phyloP scores from a whole-genome alignment of 1,140 invertebrate genomes.

The Drosophila aff. region DNA sequence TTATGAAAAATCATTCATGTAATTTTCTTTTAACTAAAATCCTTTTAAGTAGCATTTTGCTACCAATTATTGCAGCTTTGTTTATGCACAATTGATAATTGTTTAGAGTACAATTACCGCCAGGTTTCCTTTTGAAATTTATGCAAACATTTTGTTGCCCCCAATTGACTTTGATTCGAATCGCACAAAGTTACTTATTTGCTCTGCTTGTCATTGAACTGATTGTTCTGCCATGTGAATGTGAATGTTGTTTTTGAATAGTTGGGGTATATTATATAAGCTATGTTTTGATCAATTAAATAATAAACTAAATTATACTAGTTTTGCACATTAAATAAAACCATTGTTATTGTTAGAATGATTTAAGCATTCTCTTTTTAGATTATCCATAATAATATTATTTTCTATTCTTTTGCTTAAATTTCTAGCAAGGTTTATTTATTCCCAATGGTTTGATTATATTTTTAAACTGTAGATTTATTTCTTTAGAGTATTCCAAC shows the following conservation, averaged over 20 bases:
- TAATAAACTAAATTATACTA: not conserved
- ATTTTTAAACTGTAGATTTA: not conserved
- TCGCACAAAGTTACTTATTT: conserved; percentile 48
- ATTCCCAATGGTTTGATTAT: not conserved
- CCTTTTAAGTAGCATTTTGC: conserved; percentile 49
- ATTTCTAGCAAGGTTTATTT: not conserved
- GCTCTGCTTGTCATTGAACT: conserved; percentile 73
- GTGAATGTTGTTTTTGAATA: conserved; percentile 66
- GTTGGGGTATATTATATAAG: not conserved
- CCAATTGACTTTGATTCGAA: conserved; percentile 48
- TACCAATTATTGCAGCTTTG: conserved; percentile 18
- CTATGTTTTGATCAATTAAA: not conserved
- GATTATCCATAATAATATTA: no score
- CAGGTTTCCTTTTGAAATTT: conserved; percentile 51
- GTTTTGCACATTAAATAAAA: no score
- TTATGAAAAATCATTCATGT: conserved; percentile 75
- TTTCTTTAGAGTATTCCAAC: conserved; percentile 6
- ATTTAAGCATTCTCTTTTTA: not conserved
- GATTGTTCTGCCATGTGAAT: conserved; percentile 65
- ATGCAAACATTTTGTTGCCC: conserved; percentile 68
- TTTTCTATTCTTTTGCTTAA: not conserved
- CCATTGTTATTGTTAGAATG: no score
- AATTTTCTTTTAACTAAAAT: conserved; percentile 52
- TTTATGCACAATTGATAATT: conserved; percentile 63
- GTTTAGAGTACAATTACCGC: conserved; percentile 61